Evolutionary conservation across 2,113 vertebrate genomes (phyloP), one percentile per base, ranked within the genome.

Genomic region (Paramisgurnus dabryanus): DNA sequence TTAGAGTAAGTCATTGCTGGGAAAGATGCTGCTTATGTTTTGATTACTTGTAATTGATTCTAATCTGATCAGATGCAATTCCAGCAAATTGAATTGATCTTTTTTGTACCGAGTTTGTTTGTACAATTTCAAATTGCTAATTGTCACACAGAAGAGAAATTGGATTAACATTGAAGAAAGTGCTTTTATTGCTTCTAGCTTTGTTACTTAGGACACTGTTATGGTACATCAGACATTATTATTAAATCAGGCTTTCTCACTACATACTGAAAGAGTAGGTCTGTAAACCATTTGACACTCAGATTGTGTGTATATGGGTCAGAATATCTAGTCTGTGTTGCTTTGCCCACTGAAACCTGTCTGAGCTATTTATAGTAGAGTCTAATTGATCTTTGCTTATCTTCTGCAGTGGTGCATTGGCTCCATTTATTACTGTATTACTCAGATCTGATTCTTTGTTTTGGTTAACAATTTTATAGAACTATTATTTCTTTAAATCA

Each of bases 1-100:
- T 89, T 99, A 87, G 98, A 99, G 98, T 99, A 93, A 98, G 96
- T 95, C 87, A 77, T 53, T 49, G 47, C 47, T 49, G 47, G 7
- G 1, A 49, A 49, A 49, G 47, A 10, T 58, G 27, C 47, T 65
- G 40, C 13, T 4, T 12, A 13, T 55, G 49, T 55, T 40, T 55
- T 4, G 7, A 39, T 40, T 49, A 55, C 55, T 72, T 10, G 15
- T 57, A n/a, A 18, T 9, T 13, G n/a, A 17, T 57, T 72, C 34
- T 57, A 57, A 34, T 10, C 9, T 64, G 3, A 22, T 64, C 41
- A 15, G 27, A 34, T 34, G 27, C 27, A 34, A 34, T 34, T 34
- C 27, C 27, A 34, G 27, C 1, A 34, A 34, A 34, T 34, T 34
- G 27, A 34, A 1, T 34, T 34, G 1, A 34, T 2, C 1, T 34